Evolutionary conservation across 1,140 invertebrate genomes (phyloP), one percentile per base, ranked within the genome.

Genomic region (Panulirus ornatus): DNA sequence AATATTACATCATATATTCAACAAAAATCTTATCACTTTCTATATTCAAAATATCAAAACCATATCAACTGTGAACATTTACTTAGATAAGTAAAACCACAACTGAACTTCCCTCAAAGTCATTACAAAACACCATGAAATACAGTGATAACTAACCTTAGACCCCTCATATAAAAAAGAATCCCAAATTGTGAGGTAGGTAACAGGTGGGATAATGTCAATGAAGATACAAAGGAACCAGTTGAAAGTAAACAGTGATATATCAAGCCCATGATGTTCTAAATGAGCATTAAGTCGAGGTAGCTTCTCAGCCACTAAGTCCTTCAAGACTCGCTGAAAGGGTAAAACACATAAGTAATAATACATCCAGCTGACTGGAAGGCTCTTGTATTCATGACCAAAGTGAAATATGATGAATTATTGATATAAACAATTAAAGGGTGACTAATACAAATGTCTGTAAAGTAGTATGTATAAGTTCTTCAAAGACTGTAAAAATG

Each of bases 161-260:
- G 93, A 94, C 0, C 95, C 95, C 93, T 95, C 95, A 92, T 94
- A 95, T n/a, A 95, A 93, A 92, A 95, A 95, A n/a, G 94, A 93
- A 93, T 95, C 95, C 95, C 95, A 95, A 34, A 95, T 94, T 40
- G 94, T 93, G 22, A 95, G 93, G 93, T 95, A 95, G 36, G 94
- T 94, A 44, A 94, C 93, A 27, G 94, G 93, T 3, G 94, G 94
- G 47, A 95, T 93, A 87, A 94, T 94, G 92, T 95, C 95, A 27
- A 95, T 95, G 93, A 95, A 95, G 27, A 95, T 92, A 27, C 95
- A 95, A 8, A 95, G 92, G 93, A 95, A 95, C 95, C 95, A 95
- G 92, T 94, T 95, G 90, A 96, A 95, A 6, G 95, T 95, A 93
- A 95, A 95, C 11, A 95, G 92, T 1, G 94, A 94, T 36, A 95